Evolutionary conservation across 2,797 vertebrate species (phyloP).

Genomic region (Glossophaga mutica): DNA sequence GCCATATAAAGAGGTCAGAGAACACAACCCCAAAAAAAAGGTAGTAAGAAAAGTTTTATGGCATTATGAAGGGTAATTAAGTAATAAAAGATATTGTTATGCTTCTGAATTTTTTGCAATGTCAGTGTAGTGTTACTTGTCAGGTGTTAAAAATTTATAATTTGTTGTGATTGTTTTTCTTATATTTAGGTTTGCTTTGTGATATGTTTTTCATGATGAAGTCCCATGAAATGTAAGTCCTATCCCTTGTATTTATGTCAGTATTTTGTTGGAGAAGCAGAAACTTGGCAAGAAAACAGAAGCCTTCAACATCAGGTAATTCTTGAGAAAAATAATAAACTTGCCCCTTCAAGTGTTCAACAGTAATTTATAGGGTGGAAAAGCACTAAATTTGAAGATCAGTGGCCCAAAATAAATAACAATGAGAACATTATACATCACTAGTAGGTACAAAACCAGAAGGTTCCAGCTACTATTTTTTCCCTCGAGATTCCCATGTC

Average conservation of each 20-base stretch:
- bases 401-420: neutral
- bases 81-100: neutral
- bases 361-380: neutral
- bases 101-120: neutral
- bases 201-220: neutral
- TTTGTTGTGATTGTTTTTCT: neutral
- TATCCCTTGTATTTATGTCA: neutral
- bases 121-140: neutral
- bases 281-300: neutral
- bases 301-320: neutral
- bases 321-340: neutral
- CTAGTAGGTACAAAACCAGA: neutral
- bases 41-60: neutral
- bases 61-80: neutral
- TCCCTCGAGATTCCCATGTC: neutral
- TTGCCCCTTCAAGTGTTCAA: neutral
- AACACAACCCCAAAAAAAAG: neutral
- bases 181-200: neutral
- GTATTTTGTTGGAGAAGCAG: neutral
- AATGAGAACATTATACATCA: neutral
- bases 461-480: neutral
- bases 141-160: neutral
- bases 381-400: neutral
- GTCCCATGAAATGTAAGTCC: neutral
- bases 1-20: neutral